Percentiles rank a stretch among this genome's conserved stretches.
phyloP scores from a whole-genome alignment of 2,888 invertebrate species.

The Drosophila paranaensis region DNA sequence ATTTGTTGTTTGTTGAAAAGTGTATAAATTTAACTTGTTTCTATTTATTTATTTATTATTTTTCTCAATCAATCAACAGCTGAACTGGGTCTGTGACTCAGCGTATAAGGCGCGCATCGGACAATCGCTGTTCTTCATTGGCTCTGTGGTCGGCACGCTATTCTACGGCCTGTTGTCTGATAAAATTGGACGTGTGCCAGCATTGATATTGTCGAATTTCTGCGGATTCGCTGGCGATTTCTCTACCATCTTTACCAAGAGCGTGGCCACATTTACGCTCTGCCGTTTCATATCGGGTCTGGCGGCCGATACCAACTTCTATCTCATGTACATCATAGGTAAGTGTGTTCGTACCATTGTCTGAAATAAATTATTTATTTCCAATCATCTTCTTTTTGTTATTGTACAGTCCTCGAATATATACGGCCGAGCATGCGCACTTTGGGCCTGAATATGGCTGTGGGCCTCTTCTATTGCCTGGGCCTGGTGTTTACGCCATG shows the following conservation, averaged over 20 bases:
- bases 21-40: neutral
- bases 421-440: slow-evolving; percentile 87
- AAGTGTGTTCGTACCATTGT: slow-evolving; percentile 42
- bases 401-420: slow-evolving; percentile 86
- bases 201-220: slow-evolving; percentile 86
- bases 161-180: slow-evolving; percentile 87
- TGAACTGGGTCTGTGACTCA: slow-evolving; percentile 88
- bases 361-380: neutral
- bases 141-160: slow-evolving; percentile 87
- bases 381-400: neutral
- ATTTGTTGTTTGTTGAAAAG: neutral
- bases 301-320: slow-evolving; percentile 87
- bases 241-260: slow-evolving; percentile 85
- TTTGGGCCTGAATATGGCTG: slow-evolving; percentile 86
- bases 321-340: slow-evolving; percentile 88
- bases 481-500: slow-evolving; percentile 86
- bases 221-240: slow-evolving; percentile 86
- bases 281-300: slow-evolving; percentile 87
- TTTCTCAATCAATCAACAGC: slow-evolving; percentile 53
- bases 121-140: slow-evolving; percentile 87
- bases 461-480: slow-evolving; percentile 87
- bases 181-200: slow-evolving; percentile 86
- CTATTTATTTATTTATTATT: slow-evolving; percentile 2
- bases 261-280: slow-evolving; percentile 85
- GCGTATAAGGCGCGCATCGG: slow-evolving; percentile 87